Base-by-base conservation (phyloP, 1,140 invertebrate species). In the Macrocentrus cingulum region DNA sequence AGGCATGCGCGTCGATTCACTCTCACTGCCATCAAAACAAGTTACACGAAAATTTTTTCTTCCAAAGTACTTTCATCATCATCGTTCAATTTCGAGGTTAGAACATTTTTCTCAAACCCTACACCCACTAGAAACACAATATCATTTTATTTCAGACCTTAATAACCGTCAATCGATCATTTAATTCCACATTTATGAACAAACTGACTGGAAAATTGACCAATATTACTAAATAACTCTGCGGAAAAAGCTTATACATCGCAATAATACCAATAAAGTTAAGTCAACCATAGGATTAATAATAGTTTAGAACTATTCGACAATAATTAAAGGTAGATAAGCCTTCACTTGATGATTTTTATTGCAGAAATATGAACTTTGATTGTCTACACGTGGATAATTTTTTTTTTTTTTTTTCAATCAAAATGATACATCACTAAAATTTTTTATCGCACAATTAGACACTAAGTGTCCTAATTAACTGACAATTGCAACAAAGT, bases 251-350 rank as follows among this genome's bases (percentile, higher is more conserved):
- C 32, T 16, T 16, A 25, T 20, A 36, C 13, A 8, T 11, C 4
- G 32, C 32, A 36, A 51, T 51, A 7, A 19, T 37, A 15, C 16
- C 5, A 5, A 51, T 51, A 36, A n/a, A 51, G n/a, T 13, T 51
- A 37, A 11, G 11, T 13, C 36, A 22, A 48, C 44, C 54, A 20
- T 56, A 34, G 25, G 32, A 56, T 56, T 49, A 49, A 45, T 56
- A 56, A 56, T 45, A 20, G 44, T 22, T 1, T 39, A 39, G 36
- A 45, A 34, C 8, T 46, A n/a, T 46, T 51, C 32, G 22, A 37
- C 25, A 32, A 11, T 7, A 2, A 49, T n/a, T 11, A 3, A 34
- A 15, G 32, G 49, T 7, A 22, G 49, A 19, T 37, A 34, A 9
- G 22, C 3, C 7, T n/a, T 39, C 11, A 39, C 4, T n/a, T 15